phyloP scores from a whole-genome alignment of 2,113 vertebrate species.

The Elephantulus edwardii region DNA sequence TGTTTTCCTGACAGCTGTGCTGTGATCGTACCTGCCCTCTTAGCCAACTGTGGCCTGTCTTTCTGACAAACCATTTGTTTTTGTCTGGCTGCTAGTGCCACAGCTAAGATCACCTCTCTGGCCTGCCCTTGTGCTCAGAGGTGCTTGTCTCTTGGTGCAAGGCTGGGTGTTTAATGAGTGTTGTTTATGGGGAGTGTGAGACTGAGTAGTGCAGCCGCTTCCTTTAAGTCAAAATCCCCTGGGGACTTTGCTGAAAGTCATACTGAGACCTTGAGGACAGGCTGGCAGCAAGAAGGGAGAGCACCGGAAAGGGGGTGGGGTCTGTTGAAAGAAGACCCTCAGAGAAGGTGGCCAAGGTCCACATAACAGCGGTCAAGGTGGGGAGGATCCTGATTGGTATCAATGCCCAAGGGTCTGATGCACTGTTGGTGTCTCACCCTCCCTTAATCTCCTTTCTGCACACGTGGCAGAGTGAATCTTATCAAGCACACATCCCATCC shows the following conservation, averaged over 20 bases:
- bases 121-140: constrained; percentile 47
- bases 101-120: constrained; percentile 33
- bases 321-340: background rate
- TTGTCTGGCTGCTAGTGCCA: constrained; percentile 31
- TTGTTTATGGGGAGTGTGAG: constrained; percentile 36
- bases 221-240: constrained; percentile 23
- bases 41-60: constrained; percentile 13
- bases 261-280: background rate
- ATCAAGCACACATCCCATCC: background rate
- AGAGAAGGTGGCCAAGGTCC: background rate
- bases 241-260: background rate
- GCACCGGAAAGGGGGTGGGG: background rate
- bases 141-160: constrained; percentile 18
- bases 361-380: background rate
- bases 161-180: constrained; percentile 18
- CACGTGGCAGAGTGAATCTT: background rate
- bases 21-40: constrained; percentile 1
- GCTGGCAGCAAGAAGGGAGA: constrained; percentile 9
- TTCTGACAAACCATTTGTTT: constrained; percentile 45
- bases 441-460: background rate
- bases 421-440: background rate
- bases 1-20: constrained; percentile 43
- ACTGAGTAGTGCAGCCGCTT: background rate
- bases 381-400: background rate
- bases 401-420: background rate